phyloP scores from a whole-genome alignment of 2,888 invertebrate genomes.

The Hypomecis punctinalis region DNA sequence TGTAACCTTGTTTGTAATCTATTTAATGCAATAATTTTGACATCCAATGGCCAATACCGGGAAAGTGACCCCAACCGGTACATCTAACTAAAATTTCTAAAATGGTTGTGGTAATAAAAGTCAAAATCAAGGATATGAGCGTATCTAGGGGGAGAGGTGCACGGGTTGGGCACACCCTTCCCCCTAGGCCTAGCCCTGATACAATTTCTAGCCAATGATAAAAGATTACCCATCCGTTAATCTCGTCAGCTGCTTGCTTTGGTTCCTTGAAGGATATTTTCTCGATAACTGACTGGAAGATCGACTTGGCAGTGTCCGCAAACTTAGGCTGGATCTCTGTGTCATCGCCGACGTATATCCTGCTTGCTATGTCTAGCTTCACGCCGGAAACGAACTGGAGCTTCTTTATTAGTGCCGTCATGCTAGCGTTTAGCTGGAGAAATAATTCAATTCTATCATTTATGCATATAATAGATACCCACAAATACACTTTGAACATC shows the following conservation, averaged over 20 bases:
- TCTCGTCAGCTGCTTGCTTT: constrained; percentile 57
- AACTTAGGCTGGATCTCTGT: constrained; percentile 3
- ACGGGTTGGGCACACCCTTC: too few species aligned
- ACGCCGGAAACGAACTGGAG: constrained; percentile 19
- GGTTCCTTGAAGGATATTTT: constrained; percentile 82
- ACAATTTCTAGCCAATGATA: too few species aligned
- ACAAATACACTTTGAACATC: too few species aligned
- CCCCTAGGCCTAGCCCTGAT: too few species aligned
- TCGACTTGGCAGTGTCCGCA: background rate
- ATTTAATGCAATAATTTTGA: too few species aligned
- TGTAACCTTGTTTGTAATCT: too few species aligned
- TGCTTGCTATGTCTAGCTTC: constrained; percentile 11
- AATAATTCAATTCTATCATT: background rate
- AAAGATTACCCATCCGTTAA: constrained; percentile 65
- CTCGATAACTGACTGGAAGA: constrained; percentile 16
- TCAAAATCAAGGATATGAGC: too few species aligned
- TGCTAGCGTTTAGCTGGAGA: constrained; percentile 8
- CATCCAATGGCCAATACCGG: too few species aligned
- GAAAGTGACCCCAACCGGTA: too few species aligned
- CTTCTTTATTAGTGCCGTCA: constrained; percentile 10
- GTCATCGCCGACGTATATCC: constrained; percentile 14
- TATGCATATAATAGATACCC: background rate
- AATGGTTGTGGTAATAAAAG: too few species aligned
- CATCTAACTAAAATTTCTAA: too few species aligned
- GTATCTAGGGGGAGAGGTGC: too few species aligned